Evolutionary conservation across 2,113 vertebrate species (phyloP).

Genomic region (Herpailurus yagouaroundi): DNA sequence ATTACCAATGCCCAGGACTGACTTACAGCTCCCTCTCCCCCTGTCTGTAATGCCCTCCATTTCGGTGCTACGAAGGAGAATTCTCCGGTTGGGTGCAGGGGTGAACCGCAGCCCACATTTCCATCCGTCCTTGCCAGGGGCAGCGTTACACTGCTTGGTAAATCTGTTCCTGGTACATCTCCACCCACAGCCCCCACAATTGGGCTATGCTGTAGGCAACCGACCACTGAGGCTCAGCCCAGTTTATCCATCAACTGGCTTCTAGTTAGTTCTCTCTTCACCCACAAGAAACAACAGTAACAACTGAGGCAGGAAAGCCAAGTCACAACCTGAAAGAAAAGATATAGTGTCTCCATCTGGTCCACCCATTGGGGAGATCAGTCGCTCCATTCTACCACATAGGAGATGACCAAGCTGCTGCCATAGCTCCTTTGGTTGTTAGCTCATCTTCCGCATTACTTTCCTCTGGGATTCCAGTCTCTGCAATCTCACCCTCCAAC

Average conservation of each 20-base stretch:
- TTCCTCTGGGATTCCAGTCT: neutral
- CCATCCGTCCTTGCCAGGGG: neutral
- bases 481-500: neutral
- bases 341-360: neutral
- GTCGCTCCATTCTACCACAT: neutral
- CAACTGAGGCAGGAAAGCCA: neutral
- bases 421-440: neutral
- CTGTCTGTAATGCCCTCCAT: neutral
- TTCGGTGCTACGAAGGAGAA: neutral
- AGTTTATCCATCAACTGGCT: neutral
- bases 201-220: neutral
- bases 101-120: accelerated
- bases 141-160: too few species aligned
- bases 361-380: neutral
- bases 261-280: neutral
- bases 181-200: accelerated
- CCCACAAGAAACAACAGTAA: neutral
- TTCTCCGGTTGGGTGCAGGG: neutral
- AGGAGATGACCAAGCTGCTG: neutral
- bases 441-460: neutral
- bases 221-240: neutral
- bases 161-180: neutral
- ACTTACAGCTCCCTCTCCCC: too few species aligned
- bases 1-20: neutral
- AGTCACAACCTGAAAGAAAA: neutral